phyloP scores from a whole-genome alignment of 2,113 vertebrate species.

The Corythaixoides concolor region DNA sequence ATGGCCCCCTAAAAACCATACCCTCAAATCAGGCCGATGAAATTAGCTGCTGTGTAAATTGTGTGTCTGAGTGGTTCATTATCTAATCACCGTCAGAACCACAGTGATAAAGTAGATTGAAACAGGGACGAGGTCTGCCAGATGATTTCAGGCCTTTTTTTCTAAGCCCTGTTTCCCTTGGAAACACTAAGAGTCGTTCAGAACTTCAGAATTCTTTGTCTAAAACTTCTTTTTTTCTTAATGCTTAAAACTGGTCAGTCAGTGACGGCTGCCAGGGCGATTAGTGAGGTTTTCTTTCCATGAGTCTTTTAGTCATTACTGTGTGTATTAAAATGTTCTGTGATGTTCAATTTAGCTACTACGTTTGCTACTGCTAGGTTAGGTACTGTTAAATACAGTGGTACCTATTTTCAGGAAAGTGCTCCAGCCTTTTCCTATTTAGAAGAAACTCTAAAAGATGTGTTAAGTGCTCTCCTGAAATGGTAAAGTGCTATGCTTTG shows the following conservation, averaged over 20 bases:
- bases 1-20: constrained; percentile 86
- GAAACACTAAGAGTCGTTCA: constrained; percentile 75
- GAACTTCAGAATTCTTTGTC: constrained; percentile 76
- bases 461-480: not conserved
- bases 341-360: not conserved
- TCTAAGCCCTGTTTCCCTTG: constrained; percentile 80
- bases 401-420: not conserved
- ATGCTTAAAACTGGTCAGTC: constrained; percentile 37
- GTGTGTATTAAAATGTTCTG: constrained; percentile 5
- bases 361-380: not conserved
- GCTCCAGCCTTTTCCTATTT: not conserved
- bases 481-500: not conserved
- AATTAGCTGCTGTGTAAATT: constrained; percentile 92
- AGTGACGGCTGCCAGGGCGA: constrained; percentile 18
- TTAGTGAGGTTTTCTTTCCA: constrained; percentile 22
- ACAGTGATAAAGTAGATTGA: constrained; percentile 90
- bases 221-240: constrained; percentile 63
- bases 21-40: constrained; percentile 89
- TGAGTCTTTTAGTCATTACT: not conserved
- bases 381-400: not conserved
- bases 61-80: constrained; percentile 95
- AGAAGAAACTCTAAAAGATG: not conserved
- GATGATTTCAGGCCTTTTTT: constrained; percentile 78
- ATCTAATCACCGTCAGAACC: constrained; percentile 95
- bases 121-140: constrained; percentile 85